These are phyloP conservation scores for Apantesis nais DNA, from an alignment of 2,888 invertebrate species.

Conservation along the genomic window DNA sequence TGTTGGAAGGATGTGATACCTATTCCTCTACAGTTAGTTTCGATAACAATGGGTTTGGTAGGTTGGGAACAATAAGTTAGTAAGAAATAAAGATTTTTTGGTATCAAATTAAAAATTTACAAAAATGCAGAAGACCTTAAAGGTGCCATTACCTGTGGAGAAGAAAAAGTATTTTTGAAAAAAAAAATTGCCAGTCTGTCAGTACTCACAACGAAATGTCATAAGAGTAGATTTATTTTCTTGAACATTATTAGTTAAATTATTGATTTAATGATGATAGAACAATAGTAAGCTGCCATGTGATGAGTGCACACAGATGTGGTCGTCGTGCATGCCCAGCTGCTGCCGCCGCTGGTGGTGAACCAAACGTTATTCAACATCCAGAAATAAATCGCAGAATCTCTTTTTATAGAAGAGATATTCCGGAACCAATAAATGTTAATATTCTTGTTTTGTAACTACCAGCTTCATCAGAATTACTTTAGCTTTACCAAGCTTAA, in stretches of 20 bases:
- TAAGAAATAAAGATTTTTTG: not conserved
- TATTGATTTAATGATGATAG: not conserved
- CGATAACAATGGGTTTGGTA: too few species aligned
- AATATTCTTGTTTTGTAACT: not conserved
- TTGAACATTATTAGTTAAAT: not conserved
- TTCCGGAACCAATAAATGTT: not conserved
- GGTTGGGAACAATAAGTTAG: too few species aligned
- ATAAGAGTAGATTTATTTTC: not conserved
- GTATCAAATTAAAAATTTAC: not conserved
- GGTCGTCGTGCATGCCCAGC: constrained; percentile 3
- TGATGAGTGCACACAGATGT: constrained; percentile 11
- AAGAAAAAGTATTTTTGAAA: not conserved
- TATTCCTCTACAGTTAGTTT: too few species aligned
- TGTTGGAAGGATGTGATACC: too few species aligned
- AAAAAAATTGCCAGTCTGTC: not conserved
- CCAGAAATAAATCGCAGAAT: not conserved
- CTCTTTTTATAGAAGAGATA: not conserved
- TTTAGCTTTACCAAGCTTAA: too few species aligned
- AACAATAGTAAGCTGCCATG: not conserved
- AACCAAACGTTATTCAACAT: not conserved
- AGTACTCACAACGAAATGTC: not conserved
- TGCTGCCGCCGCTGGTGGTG: constrained; percentile 11
- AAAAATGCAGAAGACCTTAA: not conserved
- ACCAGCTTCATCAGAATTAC: too few species aligned
- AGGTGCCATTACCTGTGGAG: not conserved